phyloP scores from a whole-genome alignment of 2,797 vertebrate genomes.

The Platyrinchus mystaceus region DNA sequence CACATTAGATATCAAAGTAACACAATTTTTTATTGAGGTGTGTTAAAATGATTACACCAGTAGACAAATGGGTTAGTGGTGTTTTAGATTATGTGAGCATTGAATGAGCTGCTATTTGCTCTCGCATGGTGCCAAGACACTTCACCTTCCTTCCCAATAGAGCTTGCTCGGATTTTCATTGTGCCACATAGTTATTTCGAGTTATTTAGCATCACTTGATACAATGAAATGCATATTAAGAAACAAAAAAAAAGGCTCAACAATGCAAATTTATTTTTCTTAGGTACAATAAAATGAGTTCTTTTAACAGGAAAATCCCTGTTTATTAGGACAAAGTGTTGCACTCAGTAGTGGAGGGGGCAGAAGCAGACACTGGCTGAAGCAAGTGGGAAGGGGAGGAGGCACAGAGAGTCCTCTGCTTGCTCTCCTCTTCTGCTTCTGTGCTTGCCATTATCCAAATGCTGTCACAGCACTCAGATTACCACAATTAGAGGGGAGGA shows the following conservation, averaged over 20 bases:
- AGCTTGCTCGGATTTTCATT: not conserved
- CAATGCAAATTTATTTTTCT: not conserved
- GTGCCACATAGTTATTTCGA: not conserved
- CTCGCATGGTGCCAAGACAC: not conserved
- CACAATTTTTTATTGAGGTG: not conserved
- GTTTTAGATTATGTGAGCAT: not conserved
- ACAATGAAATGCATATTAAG: not conserved
- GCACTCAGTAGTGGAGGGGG: rapidly evolving
- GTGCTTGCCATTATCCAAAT: not conserved
- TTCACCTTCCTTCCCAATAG: not conserved
- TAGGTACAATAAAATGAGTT: not conserved
- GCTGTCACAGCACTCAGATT: rapidly evolving
- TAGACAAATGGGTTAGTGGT: conserved; percentile 9
- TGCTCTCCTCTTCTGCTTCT: not conserved
- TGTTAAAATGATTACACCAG: not conserved
- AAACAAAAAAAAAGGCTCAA: not conserved
- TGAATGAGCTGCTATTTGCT: not conserved
- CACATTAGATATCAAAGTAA: conserved; percentile 14
- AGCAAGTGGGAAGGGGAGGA: rapidly evolving
- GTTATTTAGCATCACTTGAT: not conserved
- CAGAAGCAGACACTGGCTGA: not conserved
- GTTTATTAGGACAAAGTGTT: not conserved
- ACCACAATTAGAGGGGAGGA: rapidly evolving
- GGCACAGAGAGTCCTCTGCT: rapidly evolving
- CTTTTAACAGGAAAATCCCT: not conserved